Evolutionary conservation across 2,113 vertebrate species (phyloP).

Genomic region (Sapayoa aenigma): DNA sequence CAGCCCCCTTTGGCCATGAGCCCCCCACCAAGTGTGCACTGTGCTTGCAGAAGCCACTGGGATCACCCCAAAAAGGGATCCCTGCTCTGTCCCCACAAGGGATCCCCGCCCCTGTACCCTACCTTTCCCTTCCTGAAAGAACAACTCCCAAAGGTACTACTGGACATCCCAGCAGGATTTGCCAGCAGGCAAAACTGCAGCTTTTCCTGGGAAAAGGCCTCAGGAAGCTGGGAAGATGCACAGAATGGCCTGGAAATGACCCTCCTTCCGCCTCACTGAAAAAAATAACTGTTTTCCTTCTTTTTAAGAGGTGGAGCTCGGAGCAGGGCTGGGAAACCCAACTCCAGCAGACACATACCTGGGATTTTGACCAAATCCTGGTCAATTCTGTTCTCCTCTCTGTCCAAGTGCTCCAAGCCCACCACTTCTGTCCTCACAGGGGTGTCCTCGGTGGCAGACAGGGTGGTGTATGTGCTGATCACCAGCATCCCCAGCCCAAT

Average conservation of each 20-base stretch:
- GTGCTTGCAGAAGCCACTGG: not conserved
- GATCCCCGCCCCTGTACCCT: not conserved
- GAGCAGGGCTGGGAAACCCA: not conserved
- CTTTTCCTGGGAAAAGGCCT: not conserved
- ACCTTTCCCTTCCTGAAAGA: not conserved
- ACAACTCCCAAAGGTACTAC: not conserved
- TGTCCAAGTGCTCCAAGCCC: conserved; percentile 28
- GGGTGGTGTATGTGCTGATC: conserved; percentile 90
- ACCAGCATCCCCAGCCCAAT: conserved; percentile 93
- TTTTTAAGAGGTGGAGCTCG: not conserved
- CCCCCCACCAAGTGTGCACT: not conserved
- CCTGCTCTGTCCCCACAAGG: not conserved
- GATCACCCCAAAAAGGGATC: accelerated
- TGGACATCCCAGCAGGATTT: accelerated
- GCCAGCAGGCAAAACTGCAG: not conserved
- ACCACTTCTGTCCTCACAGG: conserved; percentile 54
- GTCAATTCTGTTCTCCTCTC: conserved; percentile 8
- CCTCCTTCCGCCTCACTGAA: not conserved
- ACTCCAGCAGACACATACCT: conserved; percentile 51
- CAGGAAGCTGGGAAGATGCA: not conserved
- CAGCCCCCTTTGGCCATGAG: not conserved
- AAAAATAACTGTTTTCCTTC: not conserved
- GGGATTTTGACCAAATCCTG: conserved; percentile 62
- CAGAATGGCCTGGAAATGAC: not conserved
- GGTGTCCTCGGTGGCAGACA: conserved; percentile 77